Conservation (phyloP, 2,888 invertebrate species). For the Cataglyphis livida region DNA sequence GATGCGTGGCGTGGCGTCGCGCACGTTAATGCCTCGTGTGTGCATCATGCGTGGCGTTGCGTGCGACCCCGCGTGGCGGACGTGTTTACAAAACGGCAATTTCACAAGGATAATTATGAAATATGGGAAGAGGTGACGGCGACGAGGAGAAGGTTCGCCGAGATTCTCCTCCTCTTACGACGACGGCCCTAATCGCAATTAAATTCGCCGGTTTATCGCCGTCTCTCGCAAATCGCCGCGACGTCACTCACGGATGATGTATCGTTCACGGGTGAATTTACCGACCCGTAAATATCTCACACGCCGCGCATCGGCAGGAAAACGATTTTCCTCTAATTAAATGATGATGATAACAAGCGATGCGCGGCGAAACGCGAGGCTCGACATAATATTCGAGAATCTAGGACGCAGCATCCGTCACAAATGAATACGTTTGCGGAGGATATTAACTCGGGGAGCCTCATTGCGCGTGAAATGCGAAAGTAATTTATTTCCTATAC, state of each 20-base stretch:
- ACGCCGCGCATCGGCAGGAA: not conserved
- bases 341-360: conserved; percentile 1
- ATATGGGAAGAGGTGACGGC: conserved; percentile 9
- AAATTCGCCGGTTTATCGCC: conserved; percentile 43
- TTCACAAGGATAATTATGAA: conserved; percentile 56
- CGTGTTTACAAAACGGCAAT: conserved; percentile 56
- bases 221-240: conserved; percentile 23
- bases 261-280: conserved; percentile 38
- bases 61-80: conserved; percentile 37
- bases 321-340: conserved; percentile 34
- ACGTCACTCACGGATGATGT: conserved; percentile 37
- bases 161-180: conserved; percentile 20
- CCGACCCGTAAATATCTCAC: conserved; percentile 30
- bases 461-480: not conserved
- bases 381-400: not conserved
- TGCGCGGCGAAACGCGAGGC: not conserved
- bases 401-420: not conserved
- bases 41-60: conserved; percentile 50
- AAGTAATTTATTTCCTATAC: not conserved
- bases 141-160: conserved; percentile 28
- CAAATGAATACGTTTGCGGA: not conserved
- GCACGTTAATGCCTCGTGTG: conserved; percentile 59
- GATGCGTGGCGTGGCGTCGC: conserved; percentile 65
- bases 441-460: not conserved
- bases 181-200: conserved; percentile 43